Base-by-base conservation (phyloP, 2,888 invertebrate genomes). In the Hartigia nigra region DNA sequence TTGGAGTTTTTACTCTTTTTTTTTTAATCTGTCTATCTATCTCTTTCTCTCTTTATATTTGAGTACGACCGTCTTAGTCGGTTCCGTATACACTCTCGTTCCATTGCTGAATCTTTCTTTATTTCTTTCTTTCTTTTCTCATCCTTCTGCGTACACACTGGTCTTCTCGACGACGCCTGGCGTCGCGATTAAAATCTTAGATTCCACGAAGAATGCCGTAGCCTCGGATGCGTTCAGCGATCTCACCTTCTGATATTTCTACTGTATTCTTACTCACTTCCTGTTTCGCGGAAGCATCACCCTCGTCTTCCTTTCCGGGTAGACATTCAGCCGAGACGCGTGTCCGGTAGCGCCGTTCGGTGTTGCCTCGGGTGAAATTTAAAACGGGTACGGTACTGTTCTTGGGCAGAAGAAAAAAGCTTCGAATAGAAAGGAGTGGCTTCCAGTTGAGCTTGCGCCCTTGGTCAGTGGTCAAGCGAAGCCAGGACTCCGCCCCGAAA, bases 381-480 rank as follows among this genome's bases (percentile, higher is more conserved):
- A 9, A 55, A 55, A 0, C 55, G 23, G 55, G 23, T 55, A 55
- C 55, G 55, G 55, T 14, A 55, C 55, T 55, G 55, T n/a, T n/a
- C 4, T 5, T 0, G 39, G 39, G 1, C 9, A 5, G 55, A 5
- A 23, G 0, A 23, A 55, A 55, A 55, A 55, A 55, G 55, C 55
- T 55, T 23, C 9, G 55, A 2, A 72, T 31, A 2, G 76, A 86
- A 87, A 89, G 89, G 89, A 87, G 89, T 87, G 88, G 89, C 88
- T 81, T 86, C 12, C 82, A n/a, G 34, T 82, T 81, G 89, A 86
- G 88, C 84, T 88, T 90, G 89, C 88, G 89, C 90, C 84, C 85
- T 55, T 89, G 88, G 87, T 87, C 90, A 89, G 84, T 90, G 91
- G 91, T 91, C 91, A 91, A 88, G 88, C 80, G 80, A 77, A 79